Percentiles rank a stretch among this genome's conserved stretches.
Conservation (phyloP, 2,797 vertebrate genomes). For the Phrynocephalus forsythii region DNA sequence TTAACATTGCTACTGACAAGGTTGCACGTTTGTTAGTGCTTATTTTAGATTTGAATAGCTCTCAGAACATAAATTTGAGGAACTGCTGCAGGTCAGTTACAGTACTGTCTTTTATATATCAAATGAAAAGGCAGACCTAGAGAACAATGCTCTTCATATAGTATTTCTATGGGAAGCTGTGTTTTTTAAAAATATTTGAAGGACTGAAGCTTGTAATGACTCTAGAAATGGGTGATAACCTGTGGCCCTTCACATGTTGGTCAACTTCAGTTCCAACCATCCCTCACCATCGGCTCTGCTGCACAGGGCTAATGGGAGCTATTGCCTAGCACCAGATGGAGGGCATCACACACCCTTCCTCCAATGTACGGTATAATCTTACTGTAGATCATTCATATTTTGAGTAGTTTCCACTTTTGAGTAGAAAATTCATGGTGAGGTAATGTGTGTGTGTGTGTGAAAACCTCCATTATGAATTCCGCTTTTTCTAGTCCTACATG, state of each 20-base stretch:
- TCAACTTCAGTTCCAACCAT: neutral
- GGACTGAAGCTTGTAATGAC: slow-evolving; percentile 39
- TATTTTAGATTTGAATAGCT: slow-evolving; percentile 82
- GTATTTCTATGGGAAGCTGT: slow-evolving; percentile 72
- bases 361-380: neutral
- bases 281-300: neutral
- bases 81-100: slow-evolving; percentile 76
- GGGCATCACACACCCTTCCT: neutral
- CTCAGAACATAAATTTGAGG: slow-evolving; percentile 79
- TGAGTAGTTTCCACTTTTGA: neutral
- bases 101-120: slow-evolving; percentile 76
- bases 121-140: slow-evolving; percentile 64
- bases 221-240: neutral
- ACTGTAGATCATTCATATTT: slow-evolving; percentile 34
- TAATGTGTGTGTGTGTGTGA: neutral
- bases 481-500: neutral
- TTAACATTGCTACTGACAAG: slow-evolving; percentile 78
- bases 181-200: slow-evolving; percentile 48
- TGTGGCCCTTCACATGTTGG: neutral
- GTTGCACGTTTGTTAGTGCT: slow-evolving; percentile 80
- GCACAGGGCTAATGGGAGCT: neutral
- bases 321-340: neutral
- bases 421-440: neutral
- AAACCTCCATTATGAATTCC: neutral
- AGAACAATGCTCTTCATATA: slow-evolving; percentile 65